A percentile compares a stretch with the other conserved stretches of the same genome.
phyloP scores from a whole-genome alignment of 2,113 vertebrate genomes.

The Cyprinus carpio region DNA sequence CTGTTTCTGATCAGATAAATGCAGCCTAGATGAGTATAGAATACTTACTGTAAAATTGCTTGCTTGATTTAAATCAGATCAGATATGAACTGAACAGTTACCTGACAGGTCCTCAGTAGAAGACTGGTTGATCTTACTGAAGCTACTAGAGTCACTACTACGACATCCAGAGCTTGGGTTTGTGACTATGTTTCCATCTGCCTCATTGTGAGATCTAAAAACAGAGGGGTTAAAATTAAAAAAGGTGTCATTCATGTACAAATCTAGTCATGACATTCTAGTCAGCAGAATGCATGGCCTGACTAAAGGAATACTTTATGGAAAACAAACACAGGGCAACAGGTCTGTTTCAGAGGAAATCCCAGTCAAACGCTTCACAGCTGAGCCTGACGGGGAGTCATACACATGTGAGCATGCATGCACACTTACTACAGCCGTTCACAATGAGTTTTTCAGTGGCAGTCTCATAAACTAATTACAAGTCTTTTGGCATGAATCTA shows the following conservation, averaged over 20 bases:
- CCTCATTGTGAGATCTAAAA: conserved; percentile 90
- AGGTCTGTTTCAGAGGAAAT: conserved; percentile 18
- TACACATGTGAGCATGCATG: neutral
- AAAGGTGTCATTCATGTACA: conserved; percentile 45
- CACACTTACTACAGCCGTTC: conserved; percentile 7
- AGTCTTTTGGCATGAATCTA: neutral
- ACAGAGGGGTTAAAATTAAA: conserved; percentile 50
- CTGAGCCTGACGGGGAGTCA: conserved; percentile 37
- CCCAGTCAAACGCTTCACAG: conserved; percentile 13
- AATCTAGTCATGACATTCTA: conserved; percentile 21
- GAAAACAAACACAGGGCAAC: conserved; percentile 45
- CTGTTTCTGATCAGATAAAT: neutral
- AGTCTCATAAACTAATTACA: neutral
- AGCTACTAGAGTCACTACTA: conserved; percentile 79
- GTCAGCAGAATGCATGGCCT: conserved; percentile 46
- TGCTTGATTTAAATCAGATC: neutral
- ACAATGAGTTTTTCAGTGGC: neutral
- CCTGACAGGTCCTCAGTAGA: conserved; percentile 89
- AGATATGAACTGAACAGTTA: conserved; percentile 51
- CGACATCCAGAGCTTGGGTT: conserved; percentile 78
- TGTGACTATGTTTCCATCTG: conserved; percentile 79
- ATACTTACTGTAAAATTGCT: neutral
- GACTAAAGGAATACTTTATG: conserved; percentile 21
- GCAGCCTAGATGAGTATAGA: neutral
- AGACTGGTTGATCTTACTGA: conserved; percentile 85